Evolutionary conservation across 2,113 vertebrate species (phyloP), one percentile per base, ranked within the genome.

Genomic region (Microcebus jonahi): DNA sequence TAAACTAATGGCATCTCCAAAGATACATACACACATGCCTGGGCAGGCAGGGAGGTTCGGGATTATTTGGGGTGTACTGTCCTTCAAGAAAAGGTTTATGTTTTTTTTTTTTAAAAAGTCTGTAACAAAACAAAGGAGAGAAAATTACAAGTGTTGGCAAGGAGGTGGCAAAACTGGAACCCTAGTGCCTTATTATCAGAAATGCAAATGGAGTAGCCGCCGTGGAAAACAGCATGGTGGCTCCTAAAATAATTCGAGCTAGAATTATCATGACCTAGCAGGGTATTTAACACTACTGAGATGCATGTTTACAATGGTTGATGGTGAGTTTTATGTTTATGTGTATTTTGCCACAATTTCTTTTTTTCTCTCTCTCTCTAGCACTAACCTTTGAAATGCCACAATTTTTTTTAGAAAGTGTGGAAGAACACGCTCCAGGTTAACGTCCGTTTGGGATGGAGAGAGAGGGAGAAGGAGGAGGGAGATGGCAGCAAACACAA

Each of bases 191-290:
- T 53, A 4, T 1, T 8, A n/a, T 50, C 14, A 29, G 75, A 27
- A 23, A 81, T 0, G 3, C 20, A 20, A 57, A 45, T 6, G 65
- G 31, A 2, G 0, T 20, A 6, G 84, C 14, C 2, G 1, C 68
- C 8, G 8, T 4, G 73, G 59, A 50, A 59, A 57, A 59, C 27
- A 50, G 83, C 3, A 25, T 0, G 14, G 71, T 0, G 5, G n/a
- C 3, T 59, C 71, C 85, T 71, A 17, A n/a, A 10, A 68, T 59
- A 59, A 34, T 18, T 36, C n/a, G 65, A 80, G 65, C 6, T 3
- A 67, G n/a, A 73, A 57, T n/a, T 10, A 39, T 10, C 5, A 0
- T 3, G 18, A 65, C 31, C 42, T 42, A 9, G 27, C 6, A 2
- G 8, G 1, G 23, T 20, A 18, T 61, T 5, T 3, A 36, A 39